Conservation (phyloP, 35 echinoderm and acorn worm species). For the Nesometra sesokonis region DNA sequence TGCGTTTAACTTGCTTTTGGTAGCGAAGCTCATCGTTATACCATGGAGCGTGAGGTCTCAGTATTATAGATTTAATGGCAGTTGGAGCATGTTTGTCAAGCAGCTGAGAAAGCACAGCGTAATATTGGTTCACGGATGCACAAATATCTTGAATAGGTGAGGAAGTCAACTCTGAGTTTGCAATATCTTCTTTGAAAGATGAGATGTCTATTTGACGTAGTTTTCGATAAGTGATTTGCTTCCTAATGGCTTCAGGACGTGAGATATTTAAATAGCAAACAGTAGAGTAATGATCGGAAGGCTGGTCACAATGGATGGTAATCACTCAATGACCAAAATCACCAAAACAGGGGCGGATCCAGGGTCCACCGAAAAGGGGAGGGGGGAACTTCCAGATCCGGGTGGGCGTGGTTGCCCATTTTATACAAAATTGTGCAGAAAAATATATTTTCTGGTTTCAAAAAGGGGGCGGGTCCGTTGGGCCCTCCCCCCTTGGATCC, state of each 20-base stretch:
- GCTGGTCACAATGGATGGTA: slow-evolving; percentile 7
- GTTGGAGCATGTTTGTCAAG: slow-evolving; percentile 17
- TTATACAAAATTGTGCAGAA: no score
- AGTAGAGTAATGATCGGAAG: slow-evolving; percentile 29
- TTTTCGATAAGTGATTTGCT: neutral
- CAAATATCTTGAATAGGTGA: neutral
- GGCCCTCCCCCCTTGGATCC: no score
- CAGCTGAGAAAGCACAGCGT: slow-evolving; percentile 4
- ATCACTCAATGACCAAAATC: no score
- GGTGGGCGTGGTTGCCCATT: no score
- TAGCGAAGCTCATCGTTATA: slow-evolving; percentile 29
- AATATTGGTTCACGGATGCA: slow-evolving; percentile 1
- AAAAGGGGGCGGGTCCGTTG: no score
- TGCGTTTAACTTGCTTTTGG: slow-evolving; percentile 12
- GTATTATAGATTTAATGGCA: neutral
- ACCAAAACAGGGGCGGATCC: no score
- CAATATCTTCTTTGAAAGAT: neutral
- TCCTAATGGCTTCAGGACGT: neutral
- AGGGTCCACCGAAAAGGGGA: no score
- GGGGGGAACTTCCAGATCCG: no score
- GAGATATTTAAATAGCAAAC: neutral
- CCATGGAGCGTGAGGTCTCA: slow-evolving; percentile 27
- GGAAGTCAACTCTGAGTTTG: neutral
- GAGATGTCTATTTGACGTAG: neutral
- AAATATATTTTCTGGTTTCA: no score